Evolutionary conservation across 2,888 invertebrate species (phyloP).

Genomic region (Ormyrus labotus): DNA sequence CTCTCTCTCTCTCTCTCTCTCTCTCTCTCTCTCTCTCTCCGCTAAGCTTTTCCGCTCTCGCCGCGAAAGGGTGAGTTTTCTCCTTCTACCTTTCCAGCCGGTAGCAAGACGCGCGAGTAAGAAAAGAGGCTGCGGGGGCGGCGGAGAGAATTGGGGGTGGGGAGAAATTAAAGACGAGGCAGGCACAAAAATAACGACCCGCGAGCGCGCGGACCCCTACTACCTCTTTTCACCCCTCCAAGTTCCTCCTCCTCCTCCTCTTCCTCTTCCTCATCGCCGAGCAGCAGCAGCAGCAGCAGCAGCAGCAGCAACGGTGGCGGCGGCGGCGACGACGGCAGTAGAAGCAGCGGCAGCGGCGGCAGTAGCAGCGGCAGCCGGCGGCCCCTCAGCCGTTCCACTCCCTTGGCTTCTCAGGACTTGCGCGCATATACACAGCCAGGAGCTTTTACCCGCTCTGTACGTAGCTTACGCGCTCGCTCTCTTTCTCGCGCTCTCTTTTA

Average conservation of each 20-base stretch:
- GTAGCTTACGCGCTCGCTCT: constrained; percentile 15
- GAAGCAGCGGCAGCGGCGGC: no score
- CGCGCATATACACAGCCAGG: constrained; percentile 9
- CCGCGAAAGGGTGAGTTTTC: constrained; percentile 47
- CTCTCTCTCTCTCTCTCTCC: constrained; percentile 55
- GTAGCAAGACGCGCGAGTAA: constrained; percentile 45
- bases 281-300: constrained; percentile 34
- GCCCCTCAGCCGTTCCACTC: constrained; percentile 56
- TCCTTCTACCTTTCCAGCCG: background rate
- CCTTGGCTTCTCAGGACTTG: constrained; percentile 31
- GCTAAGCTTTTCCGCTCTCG: background rate
- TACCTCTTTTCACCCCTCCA: constrained; percentile 56
- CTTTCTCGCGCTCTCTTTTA: constrained; percentile 29
- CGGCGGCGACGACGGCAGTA: no score
- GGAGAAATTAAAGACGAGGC: constrained; percentile 76
- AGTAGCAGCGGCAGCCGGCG: no score
- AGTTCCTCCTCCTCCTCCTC: constrained; percentile 37
- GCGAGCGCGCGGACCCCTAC: constrained; percentile 59
- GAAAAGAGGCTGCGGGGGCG: constrained; percentile 47
- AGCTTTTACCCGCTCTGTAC: constrained; percentile 33
- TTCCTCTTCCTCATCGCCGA: constrained; percentile 42
- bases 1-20: constrained; percentile 50
- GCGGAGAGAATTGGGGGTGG: constrained; percentile 61
- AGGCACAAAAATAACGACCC: constrained; percentile 76
- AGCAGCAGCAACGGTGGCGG: constrained; percentile 1